Percentiles rank a stretch among this genome's conserved stretches.
Conservation (phyloP, 2,113 vertebrate species). For the Leucosticte australis region DNA sequence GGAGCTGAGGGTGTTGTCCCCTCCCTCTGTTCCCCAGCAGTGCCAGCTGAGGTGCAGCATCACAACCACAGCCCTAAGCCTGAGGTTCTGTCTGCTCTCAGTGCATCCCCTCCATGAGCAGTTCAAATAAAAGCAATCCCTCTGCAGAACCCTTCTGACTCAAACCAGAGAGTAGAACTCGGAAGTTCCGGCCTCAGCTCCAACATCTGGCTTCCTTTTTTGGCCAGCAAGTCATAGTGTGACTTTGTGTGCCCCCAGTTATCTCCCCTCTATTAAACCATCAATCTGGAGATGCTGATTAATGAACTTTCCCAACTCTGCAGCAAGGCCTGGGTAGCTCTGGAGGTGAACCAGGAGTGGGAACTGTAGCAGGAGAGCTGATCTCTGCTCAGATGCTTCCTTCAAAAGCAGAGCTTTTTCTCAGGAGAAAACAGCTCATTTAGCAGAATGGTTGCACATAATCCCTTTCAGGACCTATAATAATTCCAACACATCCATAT, state of each 20-base stretch:
- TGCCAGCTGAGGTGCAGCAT: background rate
- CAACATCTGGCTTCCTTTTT: constrained; percentile 12
- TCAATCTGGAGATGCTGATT: background rate
- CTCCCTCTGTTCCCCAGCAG: background rate
- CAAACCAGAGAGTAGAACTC: background rate
- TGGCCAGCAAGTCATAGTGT: background rate
- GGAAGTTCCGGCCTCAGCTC: background rate
- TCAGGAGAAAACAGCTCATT: background rate
- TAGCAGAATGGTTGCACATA: background rate
- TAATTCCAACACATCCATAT: background rate
- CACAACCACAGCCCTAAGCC: rapidly evolving
- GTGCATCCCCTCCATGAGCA: background rate
- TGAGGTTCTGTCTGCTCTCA: background rate
- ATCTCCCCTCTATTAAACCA: background rate
- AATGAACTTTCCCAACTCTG: background rate
- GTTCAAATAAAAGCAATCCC: background rate
- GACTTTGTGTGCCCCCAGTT: background rate
- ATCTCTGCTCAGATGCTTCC: background rate
- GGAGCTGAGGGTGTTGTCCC: background rate
- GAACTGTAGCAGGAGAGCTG: background rate
- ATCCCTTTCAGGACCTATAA: background rate
- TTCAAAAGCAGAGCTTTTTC: background rate
- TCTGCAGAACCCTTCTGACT: background rate
- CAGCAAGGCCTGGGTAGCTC: background rate
- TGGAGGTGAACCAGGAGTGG: background rate